Conservation (phyloP, 2,797 vertebrate species). For the Centropyge bicolor region DNA sequence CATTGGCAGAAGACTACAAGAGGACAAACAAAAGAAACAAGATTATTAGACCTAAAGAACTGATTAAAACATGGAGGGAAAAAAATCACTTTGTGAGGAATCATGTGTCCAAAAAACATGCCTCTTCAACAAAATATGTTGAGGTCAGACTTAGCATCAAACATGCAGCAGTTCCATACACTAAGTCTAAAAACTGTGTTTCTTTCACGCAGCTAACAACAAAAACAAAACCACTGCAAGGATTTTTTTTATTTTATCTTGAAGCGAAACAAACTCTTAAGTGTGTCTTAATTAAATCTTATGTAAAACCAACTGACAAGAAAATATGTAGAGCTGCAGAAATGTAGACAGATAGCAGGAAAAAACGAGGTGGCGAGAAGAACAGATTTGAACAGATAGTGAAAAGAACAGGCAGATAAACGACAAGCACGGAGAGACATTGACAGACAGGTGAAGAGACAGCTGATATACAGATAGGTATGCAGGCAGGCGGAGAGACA, state of each 20-base stretch:
- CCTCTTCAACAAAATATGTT: not conserved
- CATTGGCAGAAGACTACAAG: not conserved
- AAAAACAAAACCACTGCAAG: not conserved
- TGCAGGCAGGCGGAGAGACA: constrained; percentile 1
- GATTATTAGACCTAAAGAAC: not conserved
- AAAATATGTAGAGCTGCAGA: not conserved
- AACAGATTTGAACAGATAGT: constrained; percentile 1
- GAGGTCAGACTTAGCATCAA: no score
- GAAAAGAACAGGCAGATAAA: constrained; percentile 12
- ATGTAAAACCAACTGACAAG: not conserved
- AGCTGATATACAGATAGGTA: constrained; percentile 16
- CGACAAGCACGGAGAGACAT: not conserved
- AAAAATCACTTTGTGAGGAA: not conserved
- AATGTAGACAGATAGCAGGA: not conserved
- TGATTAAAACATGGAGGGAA: not conserved
- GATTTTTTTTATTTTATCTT: not conserved
- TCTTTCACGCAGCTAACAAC: not conserved
- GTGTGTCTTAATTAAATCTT: not conserved
- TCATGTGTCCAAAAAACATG: not conserved
- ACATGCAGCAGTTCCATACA: no score
- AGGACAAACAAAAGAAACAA: no score
- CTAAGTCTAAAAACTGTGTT: no score
- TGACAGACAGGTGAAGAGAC: constrained; percentile 20
- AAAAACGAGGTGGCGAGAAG: not conserved
- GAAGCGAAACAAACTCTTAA: not conserved